Evolutionary conservation across 2,797 vertebrate species (phyloP), one percentile per base, ranked within the genome.

Genomic region (Xiphophorus birchmanni): DNA sequence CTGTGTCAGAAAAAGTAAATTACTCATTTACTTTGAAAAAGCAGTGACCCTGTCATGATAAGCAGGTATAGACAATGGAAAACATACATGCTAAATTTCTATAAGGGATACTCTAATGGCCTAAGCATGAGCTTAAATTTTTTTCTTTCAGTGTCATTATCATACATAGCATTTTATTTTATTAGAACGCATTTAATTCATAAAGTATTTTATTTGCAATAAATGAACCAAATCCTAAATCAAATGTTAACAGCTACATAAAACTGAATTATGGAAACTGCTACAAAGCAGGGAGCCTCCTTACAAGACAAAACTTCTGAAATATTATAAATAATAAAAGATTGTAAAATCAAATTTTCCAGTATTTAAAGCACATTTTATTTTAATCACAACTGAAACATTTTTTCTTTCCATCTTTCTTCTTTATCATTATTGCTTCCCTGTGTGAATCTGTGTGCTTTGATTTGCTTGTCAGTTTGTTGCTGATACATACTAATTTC

Each of bases 291-390:
- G 6, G 4, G 13, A 60, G 13, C 56, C 56, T 60, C 23, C 56
- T 60, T 29, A 32, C 4, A 32, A 29, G n/a, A 32, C 56, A 32
- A 32, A 29, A 15, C 29, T 17, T 60, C n/a, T 58, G 11, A 60
- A 60, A 7, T 12, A 58, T n/a, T n/a, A 58, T 13, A 32, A 29
- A 60, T 2, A 4, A 29, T 82, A 65, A 65, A 37, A 56, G 29
- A 67, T 26, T 29, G 65, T 77, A 73, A 81, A 85, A 84, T 77
- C 73, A 60, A 75, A 85, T 87, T 86, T 45, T 80, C 56, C 3
- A 67, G 76, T 56, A 79, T 88, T 80, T 87, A 91, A 92, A 81
- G 88, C 56, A 77, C 83, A 82, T 84, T 65, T 84, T n/a, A 11
- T 47, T 47, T 44, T 44, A 48, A 45, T 37, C 17, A 40, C 2